These are phyloP conservation scores for Heliconius himera DNA, from an alignment of 1,140 invertebrate genomes.

Conservation along the genomic window DNA sequence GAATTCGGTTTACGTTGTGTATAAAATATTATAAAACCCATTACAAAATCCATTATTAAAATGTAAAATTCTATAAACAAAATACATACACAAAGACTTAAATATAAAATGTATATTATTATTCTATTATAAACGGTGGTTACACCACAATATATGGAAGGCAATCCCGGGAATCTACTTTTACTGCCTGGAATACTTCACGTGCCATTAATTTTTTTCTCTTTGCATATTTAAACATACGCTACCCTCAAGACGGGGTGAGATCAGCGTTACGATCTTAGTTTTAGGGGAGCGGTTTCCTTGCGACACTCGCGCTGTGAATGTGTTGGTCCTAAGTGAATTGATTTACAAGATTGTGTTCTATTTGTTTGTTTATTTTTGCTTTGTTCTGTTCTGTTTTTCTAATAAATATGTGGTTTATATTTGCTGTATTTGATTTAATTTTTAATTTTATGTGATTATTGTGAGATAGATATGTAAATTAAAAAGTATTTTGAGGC, in stretches of 20 bases:
- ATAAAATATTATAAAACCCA: background rate
- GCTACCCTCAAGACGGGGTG: slow-evolving; percentile 68
- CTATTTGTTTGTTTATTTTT: background rate
- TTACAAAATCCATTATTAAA: background rate
- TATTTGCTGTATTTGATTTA: too few species aligned
- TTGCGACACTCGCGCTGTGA: slow-evolving; percentile 39
- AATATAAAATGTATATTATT: background rate
- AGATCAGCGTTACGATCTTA: slow-evolving; percentile 69
- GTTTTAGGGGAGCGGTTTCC: slow-evolving; percentile 58
- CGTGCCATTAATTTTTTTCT: slow-evolving; percentile 79
- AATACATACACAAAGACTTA: background rate
- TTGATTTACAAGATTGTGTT: slow-evolving; percentile 14
- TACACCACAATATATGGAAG: slow-evolving; percentile 47
- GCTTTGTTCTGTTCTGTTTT: background rate
- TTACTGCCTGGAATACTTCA: slow-evolving; percentile 70
- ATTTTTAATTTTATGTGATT: too few species aligned
- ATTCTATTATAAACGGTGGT: slow-evolving; percentile 25
- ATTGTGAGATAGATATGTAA: too few species aligned
- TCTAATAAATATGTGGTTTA: background rate
- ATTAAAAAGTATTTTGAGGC: too few species aligned
- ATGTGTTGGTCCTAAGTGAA: slow-evolving; percentile 30
- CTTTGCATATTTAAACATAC: slow-evolving; percentile 81
- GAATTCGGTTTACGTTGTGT: background rate
- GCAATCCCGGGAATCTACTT: slow-evolving; percentile 66
- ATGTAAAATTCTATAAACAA: too few species aligned